phyloP scores from a whole-genome alignment of 1,140 invertebrate genomes.

The Papilio xuthus region DNA sequence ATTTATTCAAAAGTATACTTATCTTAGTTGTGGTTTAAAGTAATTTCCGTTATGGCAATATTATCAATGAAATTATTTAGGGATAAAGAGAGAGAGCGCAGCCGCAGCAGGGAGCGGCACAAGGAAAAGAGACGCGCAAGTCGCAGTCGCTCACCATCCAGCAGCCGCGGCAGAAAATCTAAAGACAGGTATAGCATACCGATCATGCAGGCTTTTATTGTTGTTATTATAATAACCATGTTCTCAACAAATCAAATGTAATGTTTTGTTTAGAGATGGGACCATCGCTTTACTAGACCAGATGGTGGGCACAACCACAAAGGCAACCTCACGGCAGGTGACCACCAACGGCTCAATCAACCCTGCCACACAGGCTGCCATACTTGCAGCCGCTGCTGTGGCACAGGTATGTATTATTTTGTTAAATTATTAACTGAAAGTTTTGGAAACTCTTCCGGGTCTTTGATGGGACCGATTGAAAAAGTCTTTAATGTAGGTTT shows the following conservation, averaged over 20 bases:
- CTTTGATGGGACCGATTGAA: too few species aligned
- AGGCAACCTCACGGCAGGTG: slow-evolving; percentile 69
- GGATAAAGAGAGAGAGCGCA: slow-evolving; percentile 75
- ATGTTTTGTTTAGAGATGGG: slow-evolving; percentile 65
- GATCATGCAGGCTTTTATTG: too few species aligned
- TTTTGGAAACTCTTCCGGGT: background rate
- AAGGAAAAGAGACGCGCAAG: slow-evolving; percentile 78
- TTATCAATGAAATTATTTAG: slow-evolving; percentile 44
- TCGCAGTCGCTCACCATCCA: slow-evolving; percentile 59
- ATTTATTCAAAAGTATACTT: background rate
- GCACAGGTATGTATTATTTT: slow-evolving; percentile 54
- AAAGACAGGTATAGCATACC: slow-evolving; percentile 74
- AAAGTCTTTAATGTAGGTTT: too few species aligned
- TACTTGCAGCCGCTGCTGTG: slow-evolving; percentile 73
- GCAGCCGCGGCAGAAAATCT: slow-evolving; percentile 79
- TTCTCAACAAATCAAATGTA: background rate
- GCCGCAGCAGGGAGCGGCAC: slow-evolving; percentile 72
- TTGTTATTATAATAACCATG: background rate
- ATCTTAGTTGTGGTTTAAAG: too few species aligned
- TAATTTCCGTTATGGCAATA: background rate
- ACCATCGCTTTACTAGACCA: slow-evolving; percentile 78
- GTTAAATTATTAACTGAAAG: slow-evolving; percentile 10
- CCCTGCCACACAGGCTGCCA: slow-evolving; percentile 73
- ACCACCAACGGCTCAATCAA: slow-evolving; percentile 62
- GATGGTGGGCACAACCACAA: slow-evolving; percentile 80